These are phyloP conservation scores for Spea hammondii DNA, from an alignment of 2,797 vertebrate genomes.

Conservation along the genomic window DNA sequence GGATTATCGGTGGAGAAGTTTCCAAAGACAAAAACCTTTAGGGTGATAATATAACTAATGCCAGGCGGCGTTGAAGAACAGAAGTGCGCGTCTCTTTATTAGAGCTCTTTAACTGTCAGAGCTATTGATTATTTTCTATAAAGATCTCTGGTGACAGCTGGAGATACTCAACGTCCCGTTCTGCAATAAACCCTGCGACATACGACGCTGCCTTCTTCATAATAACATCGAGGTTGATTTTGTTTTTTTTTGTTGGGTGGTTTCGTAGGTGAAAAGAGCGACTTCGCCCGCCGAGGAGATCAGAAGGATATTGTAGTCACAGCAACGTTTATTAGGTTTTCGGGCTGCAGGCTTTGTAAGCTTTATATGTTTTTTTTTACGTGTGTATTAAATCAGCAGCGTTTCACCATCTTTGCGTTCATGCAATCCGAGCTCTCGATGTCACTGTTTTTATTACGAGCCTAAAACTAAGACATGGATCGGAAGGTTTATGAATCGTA, in stretches of 20 bases:
- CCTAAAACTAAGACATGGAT: too few species aligned
- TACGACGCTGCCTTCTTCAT: slow-evolving; percentile 62
- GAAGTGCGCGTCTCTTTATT: slow-evolving; percentile 59
- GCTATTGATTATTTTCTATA: slow-evolving; percentile 69
- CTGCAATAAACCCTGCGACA: slow-evolving; percentile 56
- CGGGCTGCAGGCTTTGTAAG: neutral
- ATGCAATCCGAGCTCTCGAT: too few species aligned
- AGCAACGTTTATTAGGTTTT: neutral
- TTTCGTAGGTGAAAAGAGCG: slow-evolving; percentile 23
- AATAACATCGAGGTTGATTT: slow-evolving; percentile 55
- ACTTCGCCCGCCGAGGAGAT: neutral
- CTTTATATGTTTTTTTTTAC: neutral
- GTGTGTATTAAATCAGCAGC: neutral
- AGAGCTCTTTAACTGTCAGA: slow-evolving; percentile 63
- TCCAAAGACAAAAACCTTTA: slow-evolving; percentile 58
- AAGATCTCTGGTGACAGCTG: slow-evolving; percentile 62
- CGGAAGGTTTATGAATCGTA: too few species aligned
- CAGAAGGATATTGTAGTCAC: neutral
- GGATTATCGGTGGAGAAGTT: neutral
- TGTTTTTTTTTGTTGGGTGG: slow-evolving; percentile 52
- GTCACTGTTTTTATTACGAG: too few species aligned
- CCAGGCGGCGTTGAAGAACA: slow-evolving; percentile 61
- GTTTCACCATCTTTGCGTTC: neutral
- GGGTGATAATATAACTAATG: slow-evolving; percentile 56
- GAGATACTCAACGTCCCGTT: slow-evolving; percentile 56